Conservation (phyloP, 2,797 vertebrate genomes). For the Eupleurogrammus muticus region DNA sequence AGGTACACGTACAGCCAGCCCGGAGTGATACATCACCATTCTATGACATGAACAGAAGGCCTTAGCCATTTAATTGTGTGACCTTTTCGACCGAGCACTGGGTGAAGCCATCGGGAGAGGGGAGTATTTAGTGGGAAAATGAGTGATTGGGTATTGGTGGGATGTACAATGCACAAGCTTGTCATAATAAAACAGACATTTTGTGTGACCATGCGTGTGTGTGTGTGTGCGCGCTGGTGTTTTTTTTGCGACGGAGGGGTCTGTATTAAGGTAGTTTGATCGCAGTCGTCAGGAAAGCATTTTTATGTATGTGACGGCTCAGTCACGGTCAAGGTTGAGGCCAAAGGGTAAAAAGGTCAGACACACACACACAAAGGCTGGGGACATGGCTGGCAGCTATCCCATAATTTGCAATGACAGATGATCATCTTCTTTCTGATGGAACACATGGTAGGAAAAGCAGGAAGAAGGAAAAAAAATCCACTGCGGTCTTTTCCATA, state of each 20-base stretch:
- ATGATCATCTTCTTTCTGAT: conserved; percentile 58
- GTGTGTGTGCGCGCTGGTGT: conserved; percentile 15
- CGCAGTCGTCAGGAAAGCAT: conserved; percentile 25
- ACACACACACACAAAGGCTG: conserved; percentile 56
- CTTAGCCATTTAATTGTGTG: conserved; percentile 87
- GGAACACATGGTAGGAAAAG: conserved; percentile 50
- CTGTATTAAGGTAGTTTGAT: conserved; percentile 46
- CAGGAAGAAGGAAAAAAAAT: background rate
- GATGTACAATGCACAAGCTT: conserved; percentile 75
- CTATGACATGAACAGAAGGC: conserved; percentile 86
- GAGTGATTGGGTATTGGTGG: conserved; percentile 79
- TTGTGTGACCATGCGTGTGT: conserved; percentile 11
- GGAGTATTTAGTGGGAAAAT: conserved; percentile 80
- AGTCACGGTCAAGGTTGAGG: conserved; percentile 62
- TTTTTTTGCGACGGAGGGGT: conserved; percentile 40
- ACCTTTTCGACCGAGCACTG: conserved; percentile 84
- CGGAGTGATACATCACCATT: conserved; percentile 87
- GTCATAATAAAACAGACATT: conserved; percentile 76
- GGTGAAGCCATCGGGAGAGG: conserved; percentile 75
- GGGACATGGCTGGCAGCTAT: conserved; percentile 49
- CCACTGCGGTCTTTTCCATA: background rate
- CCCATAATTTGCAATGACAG: conserved; percentile 68
- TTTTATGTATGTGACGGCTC: conserved; percentile 53
- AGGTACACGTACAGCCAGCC: conserved; percentile 84
- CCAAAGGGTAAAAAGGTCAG: conserved; percentile 57